Evolutionary conservation across 1,140 invertebrate genomes (phyloP).

Genomic region (Linepithema humile): DNA sequence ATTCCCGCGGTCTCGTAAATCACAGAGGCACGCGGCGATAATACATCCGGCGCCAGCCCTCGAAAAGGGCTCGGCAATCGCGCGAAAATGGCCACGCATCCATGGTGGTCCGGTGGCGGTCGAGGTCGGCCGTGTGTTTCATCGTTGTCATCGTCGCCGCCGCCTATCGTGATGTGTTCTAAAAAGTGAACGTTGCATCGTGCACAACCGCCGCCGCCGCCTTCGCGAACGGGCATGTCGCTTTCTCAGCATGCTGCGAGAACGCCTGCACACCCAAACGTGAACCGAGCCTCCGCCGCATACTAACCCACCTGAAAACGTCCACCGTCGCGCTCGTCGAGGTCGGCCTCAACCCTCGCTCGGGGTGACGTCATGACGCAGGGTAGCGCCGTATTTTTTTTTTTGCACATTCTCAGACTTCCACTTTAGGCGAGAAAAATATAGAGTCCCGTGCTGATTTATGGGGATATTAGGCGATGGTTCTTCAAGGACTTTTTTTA

Average conservation of each 20-base stretch:
- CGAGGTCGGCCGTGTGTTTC: constrained; percentile 56
- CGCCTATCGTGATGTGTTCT: constrained; percentile 28
- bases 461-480: background rate
- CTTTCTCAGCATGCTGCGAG: constrained; percentile 69
- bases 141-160: background rate
- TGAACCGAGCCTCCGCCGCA: background rate
- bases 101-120: constrained; percentile 51
- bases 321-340: background rate
- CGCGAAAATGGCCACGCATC: constrained; percentile 54
- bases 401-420: background rate
- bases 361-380: constrained; percentile 8
- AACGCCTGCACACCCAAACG: constrained; percentile 24
- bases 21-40: constrained; percentile 19
- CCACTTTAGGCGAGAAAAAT: background rate
- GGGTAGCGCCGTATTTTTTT: background rate
- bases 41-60: constrained; percentile 39
- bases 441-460: background rate
- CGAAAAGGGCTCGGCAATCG: constrained; percentile 14
- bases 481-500: background rate
- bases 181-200: constrained; percentile 76
- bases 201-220: constrained; percentile 41
- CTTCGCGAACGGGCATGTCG: constrained; percentile 61
- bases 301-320: constrained; percentile 72
- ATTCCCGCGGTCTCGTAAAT: constrained; percentile 69
- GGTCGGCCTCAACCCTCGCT: constrained; percentile 5